Conservation (phyloP, 2,888 invertebrate genomes). For the Polydrusus tereticollis region DNA sequence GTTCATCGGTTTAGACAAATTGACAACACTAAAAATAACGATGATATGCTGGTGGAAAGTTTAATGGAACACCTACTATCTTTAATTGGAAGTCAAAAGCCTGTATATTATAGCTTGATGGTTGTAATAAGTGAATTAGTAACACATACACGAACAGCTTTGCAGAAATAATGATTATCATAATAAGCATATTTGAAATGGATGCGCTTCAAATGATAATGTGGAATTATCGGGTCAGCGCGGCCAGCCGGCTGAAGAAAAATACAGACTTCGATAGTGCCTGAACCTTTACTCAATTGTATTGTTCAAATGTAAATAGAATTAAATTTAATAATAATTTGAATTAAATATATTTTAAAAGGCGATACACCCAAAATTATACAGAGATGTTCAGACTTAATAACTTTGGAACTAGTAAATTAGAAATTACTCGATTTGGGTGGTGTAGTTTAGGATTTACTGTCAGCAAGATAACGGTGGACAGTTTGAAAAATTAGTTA, state of each 20-base stretch:
- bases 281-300: too few species aligned
- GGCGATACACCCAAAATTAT: too few species aligned
- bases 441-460: too few species aligned
- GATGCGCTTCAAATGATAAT: constrained; percentile 24
- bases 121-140: constrained; percentile 19
- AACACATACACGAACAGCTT: constrained; percentile 19
- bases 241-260: not conserved
- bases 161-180: constrained; percentile 27
- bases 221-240: not conserved
- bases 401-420: too few species aligned
- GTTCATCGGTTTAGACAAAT: constrained; percentile 6
- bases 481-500: too few species aligned
- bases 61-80: constrained; percentile 9
- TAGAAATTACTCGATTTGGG: too few species aligned
- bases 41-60: not conserved
- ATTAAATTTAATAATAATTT: too few species aligned
- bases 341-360: too few species aligned
- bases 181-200: constrained; percentile 16
- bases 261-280: too few species aligned
- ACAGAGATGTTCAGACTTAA: too few species aligned
- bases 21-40: constrained; percentile 1
- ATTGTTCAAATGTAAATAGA: too few species aligned
- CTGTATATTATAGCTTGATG: constrained; percentile 3
- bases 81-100: constrained; percentile 18
- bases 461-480: too few species aligned